Conservation (phyloP, 2,797 vertebrate species). For the Trichosurus vulpecula region DNA sequence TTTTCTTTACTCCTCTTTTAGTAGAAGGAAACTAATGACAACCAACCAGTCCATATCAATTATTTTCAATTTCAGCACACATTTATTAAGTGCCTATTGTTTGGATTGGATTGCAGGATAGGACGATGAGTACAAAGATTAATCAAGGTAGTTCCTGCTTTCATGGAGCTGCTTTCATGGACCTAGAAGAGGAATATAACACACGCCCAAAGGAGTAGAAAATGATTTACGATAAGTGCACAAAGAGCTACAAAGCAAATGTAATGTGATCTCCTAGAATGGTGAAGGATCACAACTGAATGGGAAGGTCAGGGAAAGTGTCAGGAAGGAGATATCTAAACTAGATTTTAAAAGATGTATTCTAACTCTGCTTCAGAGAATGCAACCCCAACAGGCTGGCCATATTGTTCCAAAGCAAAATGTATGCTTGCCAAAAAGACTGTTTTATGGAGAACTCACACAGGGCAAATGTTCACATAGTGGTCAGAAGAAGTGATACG, state of each 20-base stretch:
- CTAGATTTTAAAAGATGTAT: background rate
- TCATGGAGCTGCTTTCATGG: background rate
- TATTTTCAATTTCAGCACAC: background rate
- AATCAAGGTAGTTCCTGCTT: background rate
- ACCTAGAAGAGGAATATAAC: background rate
- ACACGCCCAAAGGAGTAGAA: background rate
- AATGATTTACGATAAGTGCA: background rate
- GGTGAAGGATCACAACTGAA: background rate
- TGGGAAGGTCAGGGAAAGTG: background rate
- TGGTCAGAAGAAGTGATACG: too few relatives aligned
- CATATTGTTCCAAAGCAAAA: too few relatives aligned
- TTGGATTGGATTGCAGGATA: background rate
- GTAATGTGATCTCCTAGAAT: background rate
- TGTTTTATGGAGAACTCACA: too few relatives aligned
- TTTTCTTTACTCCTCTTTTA: slow-evolving; percentile 46
- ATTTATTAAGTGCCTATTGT: background rate
- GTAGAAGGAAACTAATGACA: slow-evolving; percentile 49
- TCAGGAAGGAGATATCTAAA: background rate
- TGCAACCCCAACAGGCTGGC: too few relatives aligned
- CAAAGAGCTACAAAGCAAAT: background rate
- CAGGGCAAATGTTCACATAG: too few relatives aligned
- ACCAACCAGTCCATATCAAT: slow-evolving; percentile 29
- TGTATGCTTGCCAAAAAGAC: too few relatives aligned
- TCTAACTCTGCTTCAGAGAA: too few relatives aligned
- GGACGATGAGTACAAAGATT: background rate